Evolutionary conservation across 2,797 vertebrate species (phyloP).

Genomic region (Megalops cyprinoides): DNA sequence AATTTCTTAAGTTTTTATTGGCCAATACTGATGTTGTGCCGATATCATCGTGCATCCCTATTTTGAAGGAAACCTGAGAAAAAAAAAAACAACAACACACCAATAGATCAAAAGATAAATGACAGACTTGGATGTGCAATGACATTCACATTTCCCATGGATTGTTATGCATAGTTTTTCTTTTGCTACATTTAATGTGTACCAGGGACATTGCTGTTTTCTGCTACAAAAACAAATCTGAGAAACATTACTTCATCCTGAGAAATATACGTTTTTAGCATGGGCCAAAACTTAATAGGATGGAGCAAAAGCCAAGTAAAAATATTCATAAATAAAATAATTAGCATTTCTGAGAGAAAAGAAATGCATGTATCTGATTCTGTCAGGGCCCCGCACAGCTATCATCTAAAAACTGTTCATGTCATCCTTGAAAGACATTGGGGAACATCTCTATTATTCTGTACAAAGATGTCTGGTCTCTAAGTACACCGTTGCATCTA

Average conservation of each 20-base stretch:
- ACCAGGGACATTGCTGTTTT: constrained; percentile 7
- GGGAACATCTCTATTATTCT: neutral
- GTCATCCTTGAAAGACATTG: neutral
- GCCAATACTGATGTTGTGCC: too few relatives aligned
- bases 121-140: neutral
- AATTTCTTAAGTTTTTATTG: too few relatives aligned
- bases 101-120: neutral
- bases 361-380: too few relatives aligned
- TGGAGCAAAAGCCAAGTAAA: neutral
- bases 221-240: too few relatives aligned
- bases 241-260: too few relatives aligned
- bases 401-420: neutral
- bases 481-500: neutral
- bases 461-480: neutral
- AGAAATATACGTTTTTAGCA: too few relatives aligned
- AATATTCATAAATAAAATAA: neutral
- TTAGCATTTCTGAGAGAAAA: too few relatives aligned
- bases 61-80: constrained; percentile 24
- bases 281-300: neutral
- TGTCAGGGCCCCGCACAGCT: too few relatives aligned
- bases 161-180: neutral
- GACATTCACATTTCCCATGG: too few relatives aligned
- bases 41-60: too few relatives aligned
- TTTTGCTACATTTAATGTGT: neutral
- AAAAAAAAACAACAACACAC: neutral